These are phyloP conservation scores for Chrysomallon squamiferum DNA, from an alignment of 1,140 invertebrate species.

Conservation along the genomic window DNA sequence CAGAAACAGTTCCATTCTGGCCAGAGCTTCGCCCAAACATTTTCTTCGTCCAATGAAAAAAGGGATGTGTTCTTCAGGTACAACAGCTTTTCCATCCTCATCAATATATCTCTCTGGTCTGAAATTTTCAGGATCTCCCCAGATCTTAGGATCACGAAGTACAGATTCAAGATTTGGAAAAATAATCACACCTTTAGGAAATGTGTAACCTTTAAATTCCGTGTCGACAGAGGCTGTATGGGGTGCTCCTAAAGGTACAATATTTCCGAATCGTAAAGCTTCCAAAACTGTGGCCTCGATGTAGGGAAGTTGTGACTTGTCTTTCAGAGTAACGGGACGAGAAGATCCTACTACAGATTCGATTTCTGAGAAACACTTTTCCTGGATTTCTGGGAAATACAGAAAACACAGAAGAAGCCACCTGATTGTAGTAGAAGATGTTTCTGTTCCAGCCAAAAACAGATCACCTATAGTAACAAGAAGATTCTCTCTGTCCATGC, in stretches of 20 bases:
- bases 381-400: slow-evolving; percentile 74
- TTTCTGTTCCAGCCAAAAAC: slow-evolving; percentile 89
- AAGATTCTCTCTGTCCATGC: background rate
- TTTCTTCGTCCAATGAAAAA: slow-evolving; percentile 34
- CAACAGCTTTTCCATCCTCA: slow-evolving; percentile 19
- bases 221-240: slow-evolving; percentile 41
- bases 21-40: too few relatives aligned
- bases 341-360: slow-evolving; percentile 63
- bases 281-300: slow-evolving; percentile 35
- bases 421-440: slow-evolving; percentile 80
- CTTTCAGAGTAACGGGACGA: slow-evolving; percentile 17
- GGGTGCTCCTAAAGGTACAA: slow-evolving; percentile 52
- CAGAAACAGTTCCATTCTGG: too few relatives aligned
- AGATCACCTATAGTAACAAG: slow-evolving; percentile 69
- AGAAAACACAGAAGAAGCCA: slow-evolving; percentile 89
- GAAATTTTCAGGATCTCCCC: slow-evolving; percentile 75
- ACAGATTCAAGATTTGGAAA: slow-evolving; percentile 51
- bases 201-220: slow-evolving; percentile 43
- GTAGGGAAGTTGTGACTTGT: slow-evolving; percentile 28
- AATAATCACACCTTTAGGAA: slow-evolving; percentile 53
- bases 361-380: slow-evolving; percentile 84
- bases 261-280: slow-evolving; percentile 18
- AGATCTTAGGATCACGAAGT: slow-evolving; percentile 59
- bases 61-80: slow-evolving; percentile 27
- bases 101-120: slow-evolving; percentile 71